Conservation (phyloP, 2,888 invertebrate genomes). For the Selenia dentaria region DNA sequence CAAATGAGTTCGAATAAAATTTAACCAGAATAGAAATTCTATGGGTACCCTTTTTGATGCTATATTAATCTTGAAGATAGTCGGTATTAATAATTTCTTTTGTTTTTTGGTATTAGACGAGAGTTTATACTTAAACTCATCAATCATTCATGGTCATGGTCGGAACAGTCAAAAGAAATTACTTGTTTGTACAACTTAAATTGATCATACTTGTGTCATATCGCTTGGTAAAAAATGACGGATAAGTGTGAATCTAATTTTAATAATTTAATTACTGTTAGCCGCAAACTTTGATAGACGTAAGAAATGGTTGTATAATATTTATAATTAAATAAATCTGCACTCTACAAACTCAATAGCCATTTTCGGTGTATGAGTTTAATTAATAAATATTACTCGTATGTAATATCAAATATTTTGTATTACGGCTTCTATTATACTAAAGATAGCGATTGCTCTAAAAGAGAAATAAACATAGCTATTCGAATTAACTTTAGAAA, state of each 20-base stretch:
- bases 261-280: constrained; percentile 9
- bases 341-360: no score
- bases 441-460: no score
- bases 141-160: constrained; percentile 59
- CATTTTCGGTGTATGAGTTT: no score
- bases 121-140: constrained; percentile 56
- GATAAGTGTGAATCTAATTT: constrained; percentile 12
- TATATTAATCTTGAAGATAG: not conserved
- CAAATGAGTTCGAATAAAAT: constrained; percentile 27
- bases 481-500: no score
- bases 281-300: constrained; percentile 4
- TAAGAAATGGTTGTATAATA: not conserved
- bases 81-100: constrained; percentile 28
- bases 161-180: constrained; percentile 47
- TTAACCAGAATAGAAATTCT: not conserved
- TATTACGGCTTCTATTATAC: no score
- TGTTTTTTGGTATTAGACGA: constrained; percentile 32
- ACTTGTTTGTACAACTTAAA: constrained; percentile 60
- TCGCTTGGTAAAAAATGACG: constrained; percentile 17
- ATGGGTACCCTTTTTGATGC: no score
- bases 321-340: no score
- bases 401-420: no score
- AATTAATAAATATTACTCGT: no score
- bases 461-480: no score
- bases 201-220: constrained; percentile 40